Base-by-base conservation (phyloP, 2,888 invertebrate genomes). In the Pteria penguin region DNA sequence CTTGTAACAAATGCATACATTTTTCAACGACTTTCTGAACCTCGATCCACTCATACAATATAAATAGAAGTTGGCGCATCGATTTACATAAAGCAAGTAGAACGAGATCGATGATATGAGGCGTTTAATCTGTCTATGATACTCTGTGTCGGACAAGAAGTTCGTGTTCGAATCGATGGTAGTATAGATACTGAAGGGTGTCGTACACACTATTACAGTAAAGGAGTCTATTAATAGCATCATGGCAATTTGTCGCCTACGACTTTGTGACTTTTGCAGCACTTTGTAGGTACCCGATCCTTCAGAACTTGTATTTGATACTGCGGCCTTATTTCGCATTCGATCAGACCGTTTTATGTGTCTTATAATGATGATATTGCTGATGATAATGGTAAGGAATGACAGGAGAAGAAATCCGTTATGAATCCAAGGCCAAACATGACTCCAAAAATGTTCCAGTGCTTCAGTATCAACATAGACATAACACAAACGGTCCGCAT, bases 31-130 rank as follows among this genome's bases (percentile, higher is more conserved):
- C 11, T 68, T 36, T 2, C 87, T 72, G 72, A 88, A 88, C 8
- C 87, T 70, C 5, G 84, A 77, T 0, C 88, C 88, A 55, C 85
- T 88, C 11, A 86, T 57, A 63, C 88, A 87, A 66, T 88, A 88
- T 24, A 88, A 80, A 60, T 84, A 87, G 58, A 88, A 86, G 69
- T 86, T 87, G 0, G 82, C 82, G 58, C 87, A 87, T 36, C 86
- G 75, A 76, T 88, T 88, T 5, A 87, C 77, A 57, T 88, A 87
- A 11, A 88, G 80, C 1, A 88, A 75, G 58, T 86, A 87, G 63
- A 88, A 87, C 18, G 81, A 77, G 2, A 84, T 65, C 0, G 86
- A 76, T 55, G 82, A 84, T 2, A 83, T 67, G 11, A 87, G 76
- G 52, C 83, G 80, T 36, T 72, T 75, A 4, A 71, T 63, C 0